These are phyloP conservation scores for Cantharis nigra DNA, from an alignment of 2,888 invertebrate genomes.

Conservation along the genomic window DNA sequence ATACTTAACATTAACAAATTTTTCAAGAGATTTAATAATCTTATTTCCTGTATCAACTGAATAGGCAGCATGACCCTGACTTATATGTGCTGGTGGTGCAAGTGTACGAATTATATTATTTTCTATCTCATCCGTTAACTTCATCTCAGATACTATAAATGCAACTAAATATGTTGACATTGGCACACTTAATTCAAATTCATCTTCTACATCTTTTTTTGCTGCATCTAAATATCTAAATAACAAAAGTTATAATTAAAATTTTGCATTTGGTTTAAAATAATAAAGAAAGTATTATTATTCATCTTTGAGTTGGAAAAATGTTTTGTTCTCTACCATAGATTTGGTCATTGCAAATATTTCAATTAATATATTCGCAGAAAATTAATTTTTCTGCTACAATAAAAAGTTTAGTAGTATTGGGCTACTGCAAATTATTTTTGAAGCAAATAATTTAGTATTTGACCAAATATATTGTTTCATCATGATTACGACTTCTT, in stretches of 20 bases:
- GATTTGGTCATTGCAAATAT: too few species aligned
- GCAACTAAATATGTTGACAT: constrained; percentile 83
- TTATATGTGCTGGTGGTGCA: constrained; percentile 40
- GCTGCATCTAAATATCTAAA: not conserved
- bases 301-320: too few species aligned
- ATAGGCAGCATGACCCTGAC: constrained; percentile 48
- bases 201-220: not conserved
- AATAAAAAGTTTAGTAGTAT: too few species aligned
- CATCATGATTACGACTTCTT: too few species aligned
- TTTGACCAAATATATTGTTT: too few species aligned
- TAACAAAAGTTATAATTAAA: not conserved
- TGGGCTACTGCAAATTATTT: too few species aligned
- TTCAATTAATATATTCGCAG: too few species aligned
- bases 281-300: too few species aligned
- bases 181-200: not conserved
- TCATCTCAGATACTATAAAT: constrained; percentile 72
- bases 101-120: constrained; percentile 39
- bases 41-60: constrained; percentile 54
- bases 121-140: constrained; percentile 41
- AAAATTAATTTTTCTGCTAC: too few species aligned
- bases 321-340: too few species aligned
- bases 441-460: too few species aligned
- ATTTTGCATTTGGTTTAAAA: too few species aligned
- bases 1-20: constrained; percentile 63
- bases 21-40: constrained; percentile 58